A percentile compares a stretch with the other conserved stretches of the same genome.
These are phyloP conservation scores for Hippolais icterina DNA, from an alignment of 2,113 vertebrate genomes.

Conservation along the genomic window DNA sequence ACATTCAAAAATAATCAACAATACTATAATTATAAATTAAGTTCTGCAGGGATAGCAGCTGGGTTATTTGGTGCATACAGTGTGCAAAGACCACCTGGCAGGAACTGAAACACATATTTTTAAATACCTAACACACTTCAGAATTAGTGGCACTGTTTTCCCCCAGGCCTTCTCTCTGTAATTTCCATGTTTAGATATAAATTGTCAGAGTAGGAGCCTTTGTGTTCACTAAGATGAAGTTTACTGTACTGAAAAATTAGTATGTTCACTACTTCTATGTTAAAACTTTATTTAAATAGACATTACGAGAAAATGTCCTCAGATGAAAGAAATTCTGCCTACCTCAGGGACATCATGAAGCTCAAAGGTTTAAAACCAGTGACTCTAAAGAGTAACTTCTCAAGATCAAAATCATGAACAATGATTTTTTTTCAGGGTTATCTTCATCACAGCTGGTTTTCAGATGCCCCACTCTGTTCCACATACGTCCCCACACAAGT, in stretches of 20 bases:
- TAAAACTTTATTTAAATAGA: neutral
- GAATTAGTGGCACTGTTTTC: neutral
- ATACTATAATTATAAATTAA: conserved; percentile 1
- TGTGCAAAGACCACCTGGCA: conserved; percentile 9
- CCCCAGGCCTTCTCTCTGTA: neutral
- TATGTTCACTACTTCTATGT: neutral
- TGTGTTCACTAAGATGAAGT: neutral
- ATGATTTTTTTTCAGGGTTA: neutral
- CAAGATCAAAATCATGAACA: neutral
- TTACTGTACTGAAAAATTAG: neutral
- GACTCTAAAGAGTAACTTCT: neutral
- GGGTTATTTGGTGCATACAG: neutral
- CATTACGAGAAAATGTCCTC: neutral
- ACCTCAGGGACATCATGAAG: neutral
- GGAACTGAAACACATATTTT: neutral
- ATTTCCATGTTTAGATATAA: neutral
- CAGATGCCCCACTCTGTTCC: neutral
- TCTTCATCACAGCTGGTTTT: neutral
- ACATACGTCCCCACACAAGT: neutral
- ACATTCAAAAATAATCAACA: neutral
- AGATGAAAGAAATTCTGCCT: neutral
- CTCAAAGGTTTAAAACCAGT: neutral
- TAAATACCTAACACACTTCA: neutral
- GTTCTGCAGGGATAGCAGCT: neutral
- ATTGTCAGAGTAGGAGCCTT: neutral